Percentiles rank a stretch among this genome's conserved stretches.
These are phyloP conservation scores for Hylaea fasciaria DNA, from an alignment of 2,888 invertebrate genomes.

Conservation along the genomic window DNA sequence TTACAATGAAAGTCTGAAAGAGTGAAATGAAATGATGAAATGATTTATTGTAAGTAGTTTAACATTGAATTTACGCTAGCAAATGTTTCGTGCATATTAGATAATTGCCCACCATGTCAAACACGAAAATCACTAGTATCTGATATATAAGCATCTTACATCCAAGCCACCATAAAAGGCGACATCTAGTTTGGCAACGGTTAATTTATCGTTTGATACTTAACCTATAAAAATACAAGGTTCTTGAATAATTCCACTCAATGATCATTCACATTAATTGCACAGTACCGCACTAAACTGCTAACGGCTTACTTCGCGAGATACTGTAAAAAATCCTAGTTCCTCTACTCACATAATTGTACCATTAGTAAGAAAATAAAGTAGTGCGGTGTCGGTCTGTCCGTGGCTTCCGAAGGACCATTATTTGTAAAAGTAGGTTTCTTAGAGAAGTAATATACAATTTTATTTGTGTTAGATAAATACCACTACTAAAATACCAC, in stretches of 20 bases:
- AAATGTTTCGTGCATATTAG: too few species aligned
- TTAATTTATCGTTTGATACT: too few species aligned
- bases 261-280: slow-evolving; percentile 5
- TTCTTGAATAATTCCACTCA: neutral
- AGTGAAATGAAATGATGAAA: too few species aligned
- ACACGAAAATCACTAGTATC: too few species aligned
- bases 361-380: slow-evolving; percentile 34
- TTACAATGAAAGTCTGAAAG: too few species aligned
- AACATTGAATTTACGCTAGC: too few species aligned
- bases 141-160: too few species aligned
- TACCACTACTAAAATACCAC: neutral
- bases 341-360: slow-evolving; percentile 32
- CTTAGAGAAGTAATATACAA: slow-evolving; percentile 1
- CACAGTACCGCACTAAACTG: slow-evolving; percentile 8
- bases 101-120: too few species aligned
- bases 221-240: too few species aligned
- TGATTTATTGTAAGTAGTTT: too few species aligned
- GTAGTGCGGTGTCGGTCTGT: slow-evolving; percentile 10
- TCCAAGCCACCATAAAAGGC: too few species aligned
- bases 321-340: slow-evolving; percentile 19
- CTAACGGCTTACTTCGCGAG: slow-evolving; percentile 5
- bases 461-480: slow-evolving; percentile 13
- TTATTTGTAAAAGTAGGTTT: slow-evolving; percentile 17
- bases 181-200: too few species aligned
- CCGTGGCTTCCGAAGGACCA: slow-evolving; percentile 19